phyloP scores from a whole-genome alignment of 2,888 invertebrate species.

The Priocnemis perturbator region DNA sequence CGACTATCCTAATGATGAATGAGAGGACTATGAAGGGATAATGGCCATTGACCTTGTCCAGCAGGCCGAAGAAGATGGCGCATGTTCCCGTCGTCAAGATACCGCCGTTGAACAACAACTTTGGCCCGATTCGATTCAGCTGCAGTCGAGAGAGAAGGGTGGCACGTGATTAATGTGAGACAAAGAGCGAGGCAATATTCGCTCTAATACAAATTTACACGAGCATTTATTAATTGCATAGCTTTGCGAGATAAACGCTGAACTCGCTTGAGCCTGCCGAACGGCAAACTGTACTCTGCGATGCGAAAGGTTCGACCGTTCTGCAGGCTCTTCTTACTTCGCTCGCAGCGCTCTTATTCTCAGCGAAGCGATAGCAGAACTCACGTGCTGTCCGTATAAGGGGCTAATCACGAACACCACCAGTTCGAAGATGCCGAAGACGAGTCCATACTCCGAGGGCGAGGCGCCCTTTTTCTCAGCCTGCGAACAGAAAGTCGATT shows the following conservation, averaged over 20 bases:
- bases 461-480: constrained; percentile 88
- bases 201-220: neutral
- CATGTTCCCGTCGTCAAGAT: constrained; percentile 89
- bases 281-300: too few relatives aligned
- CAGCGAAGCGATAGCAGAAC: constrained; percentile 51
- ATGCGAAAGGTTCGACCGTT: too few relatives aligned
- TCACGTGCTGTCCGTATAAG: constrained; percentile 85
- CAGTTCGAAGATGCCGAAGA: constrained; percentile 91
- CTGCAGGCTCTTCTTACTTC: too few relatives aligned
- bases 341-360: too few relatives aligned
- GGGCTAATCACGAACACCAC: constrained; percentile 90
- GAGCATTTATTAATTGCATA: neutral
- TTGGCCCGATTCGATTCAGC: constrained; percentile 87
- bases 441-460: constrained; percentile 89
- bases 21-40: constrained; percentile 86
- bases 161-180: constrained; percentile 13
- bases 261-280: too few relatives aligned
- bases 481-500: constrained; percentile 75
- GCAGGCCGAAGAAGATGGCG: constrained; percentile 84
- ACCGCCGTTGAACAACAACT: constrained; percentile 87
- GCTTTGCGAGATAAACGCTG: too few relatives aligned
- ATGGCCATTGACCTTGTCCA: constrained; percentile 84
- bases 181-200: neutral
- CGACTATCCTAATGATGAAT: constrained; percentile 87
- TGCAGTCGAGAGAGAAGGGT: constrained; percentile 56